Conservation (phyloP, 1,140 invertebrate genomes). For the Cecropterus lyciades region DNA sequence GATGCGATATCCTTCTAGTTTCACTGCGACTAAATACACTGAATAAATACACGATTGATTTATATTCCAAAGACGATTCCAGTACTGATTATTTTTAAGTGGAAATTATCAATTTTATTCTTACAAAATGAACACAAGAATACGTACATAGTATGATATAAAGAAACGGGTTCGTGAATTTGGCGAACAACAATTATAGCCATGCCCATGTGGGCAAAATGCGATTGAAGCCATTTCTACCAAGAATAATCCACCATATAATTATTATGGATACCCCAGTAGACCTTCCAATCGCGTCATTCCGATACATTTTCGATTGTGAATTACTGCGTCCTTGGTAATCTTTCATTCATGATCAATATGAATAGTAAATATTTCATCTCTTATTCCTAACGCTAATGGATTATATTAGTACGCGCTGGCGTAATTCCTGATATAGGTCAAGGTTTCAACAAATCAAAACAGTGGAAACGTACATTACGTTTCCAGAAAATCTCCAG, state of each 20-base stretch:
- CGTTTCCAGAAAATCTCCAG: too few relatives aligned
- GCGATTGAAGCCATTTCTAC: too few relatives aligned
- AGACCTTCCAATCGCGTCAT: constrained; percentile 59
- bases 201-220: constrained; percentile 30
- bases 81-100: too few relatives aligned
- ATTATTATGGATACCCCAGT: constrained; percentile 58
- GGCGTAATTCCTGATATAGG: constrained; percentile 2
- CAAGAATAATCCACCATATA: constrained; percentile 46
- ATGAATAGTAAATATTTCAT: constrained; percentile 10
- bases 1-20: too few relatives aligned
- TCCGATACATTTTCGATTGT: constrained; percentile 62
- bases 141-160: too few relatives aligned
- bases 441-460: not conserved
- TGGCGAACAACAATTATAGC: constrained; percentile 48
- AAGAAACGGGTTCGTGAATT: constrained; percentile 40
- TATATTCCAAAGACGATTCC: too few relatives aligned
- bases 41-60: too few relatives aligned
- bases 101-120: constrained; percentile 33
- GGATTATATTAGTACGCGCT: constrained; percentile 15
- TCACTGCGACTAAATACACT: too few relatives aligned
- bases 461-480: too few relatives aligned
- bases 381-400: constrained; percentile 13
- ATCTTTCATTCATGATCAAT: constrained; percentile 52
- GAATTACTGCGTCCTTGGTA: constrained; percentile 65
- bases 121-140: too few relatives aligned